Evolutionary conservation across 1,140 invertebrate genomes (phyloP).

Genomic region (Globodera ellingtonae): DNA sequence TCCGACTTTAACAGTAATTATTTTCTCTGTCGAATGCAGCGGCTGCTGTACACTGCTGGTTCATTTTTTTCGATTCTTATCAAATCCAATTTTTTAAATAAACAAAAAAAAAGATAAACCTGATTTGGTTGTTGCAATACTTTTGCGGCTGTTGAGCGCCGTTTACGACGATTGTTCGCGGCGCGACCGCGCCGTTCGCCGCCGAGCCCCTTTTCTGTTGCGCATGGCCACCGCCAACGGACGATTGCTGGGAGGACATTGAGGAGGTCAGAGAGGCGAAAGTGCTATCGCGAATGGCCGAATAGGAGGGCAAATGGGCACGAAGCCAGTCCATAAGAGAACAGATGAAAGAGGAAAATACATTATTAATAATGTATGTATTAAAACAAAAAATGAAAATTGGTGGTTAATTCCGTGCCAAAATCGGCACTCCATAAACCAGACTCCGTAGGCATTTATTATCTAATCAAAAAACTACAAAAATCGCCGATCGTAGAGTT

Average conservation of each 20-base stretch:
- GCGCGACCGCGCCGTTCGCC: not conserved
- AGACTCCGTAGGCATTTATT: too few relatives aligned
- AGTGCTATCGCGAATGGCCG: constrained; percentile 1
- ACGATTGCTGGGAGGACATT: constrained; percentile 17
- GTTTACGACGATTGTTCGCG: constrained; percentile 19
- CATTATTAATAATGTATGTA: too few relatives aligned
- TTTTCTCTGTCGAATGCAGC: too few relatives aligned
- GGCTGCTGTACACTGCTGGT: too few relatives aligned
- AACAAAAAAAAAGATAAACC: not conserved
- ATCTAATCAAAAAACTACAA: too few relatives aligned
- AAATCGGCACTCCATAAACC: too few relatives aligned
- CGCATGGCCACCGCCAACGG: not conserved
- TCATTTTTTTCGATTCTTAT: not conserved
- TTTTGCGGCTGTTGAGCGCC: constrained; percentile 15
- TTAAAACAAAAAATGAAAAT: too few relatives aligned
- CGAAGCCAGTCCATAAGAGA: constrained; percentile 25
- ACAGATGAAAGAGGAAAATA: too few relatives aligned
- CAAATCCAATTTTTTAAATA: not conserved
- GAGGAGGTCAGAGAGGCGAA: constrained; percentile 13
- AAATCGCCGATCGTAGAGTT: too few relatives aligned
- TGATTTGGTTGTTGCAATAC: constrained; percentile 28
- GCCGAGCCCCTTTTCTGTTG: not conserved
- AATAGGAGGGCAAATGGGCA: constrained; percentile 22
- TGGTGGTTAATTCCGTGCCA: too few relatives aligned
- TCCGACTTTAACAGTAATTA: too few relatives aligned